These are phyloP conservation scores for Heteropelma amictum DNA, from an alignment of 2,888 invertebrate genomes.

Conservation along the genomic window DNA sequence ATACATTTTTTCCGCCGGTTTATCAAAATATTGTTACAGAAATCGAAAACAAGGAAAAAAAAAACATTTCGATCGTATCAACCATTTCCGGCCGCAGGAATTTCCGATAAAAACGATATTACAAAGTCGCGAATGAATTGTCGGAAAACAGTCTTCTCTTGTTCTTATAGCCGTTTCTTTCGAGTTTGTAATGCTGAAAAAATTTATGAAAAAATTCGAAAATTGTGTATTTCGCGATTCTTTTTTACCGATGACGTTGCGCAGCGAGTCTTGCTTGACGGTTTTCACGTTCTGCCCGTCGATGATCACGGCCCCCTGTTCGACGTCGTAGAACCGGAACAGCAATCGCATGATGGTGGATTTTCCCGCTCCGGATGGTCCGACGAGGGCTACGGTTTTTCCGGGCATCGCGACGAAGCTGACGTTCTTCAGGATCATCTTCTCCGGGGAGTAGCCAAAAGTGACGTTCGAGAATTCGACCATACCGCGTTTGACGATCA, in stretches of 20 bases:
- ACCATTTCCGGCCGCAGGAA: no score
- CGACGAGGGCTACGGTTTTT: slow-evolving; percentile 91
- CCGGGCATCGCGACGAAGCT: slow-evolving; percentile 90
- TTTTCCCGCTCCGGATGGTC: slow-evolving; percentile 95
- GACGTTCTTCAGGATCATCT: slow-evolving; percentile 86
- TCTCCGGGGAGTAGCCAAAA: slow-evolving; percentile 92
- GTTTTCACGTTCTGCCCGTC: slow-evolving; percentile 94
- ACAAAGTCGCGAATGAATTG: no score
- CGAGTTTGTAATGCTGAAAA: no score
- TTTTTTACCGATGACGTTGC: slow-evolving; percentile 84
- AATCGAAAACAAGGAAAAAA: no score
- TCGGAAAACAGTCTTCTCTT: no score
- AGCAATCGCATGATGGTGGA: slow-evolving; percentile 96
- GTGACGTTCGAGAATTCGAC: slow-evolving; percentile 94
- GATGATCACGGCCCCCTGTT: slow-evolving; percentile 90
- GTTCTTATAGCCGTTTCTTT: no score
- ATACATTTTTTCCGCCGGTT: neutral
- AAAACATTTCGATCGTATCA: no score
- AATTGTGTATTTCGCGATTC: neutral
- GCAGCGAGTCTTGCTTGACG: slow-evolving; percentile 90
- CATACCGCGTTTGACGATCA: slow-evolving; percentile 84
- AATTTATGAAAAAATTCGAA: no score
- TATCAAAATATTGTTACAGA: neutral
- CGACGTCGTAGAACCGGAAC: slow-evolving; percentile 97
- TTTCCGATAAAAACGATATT: no score